Base-by-base conservation (phyloP, 2,888 invertebrate genomes). In the Unio delphinus region DNA sequence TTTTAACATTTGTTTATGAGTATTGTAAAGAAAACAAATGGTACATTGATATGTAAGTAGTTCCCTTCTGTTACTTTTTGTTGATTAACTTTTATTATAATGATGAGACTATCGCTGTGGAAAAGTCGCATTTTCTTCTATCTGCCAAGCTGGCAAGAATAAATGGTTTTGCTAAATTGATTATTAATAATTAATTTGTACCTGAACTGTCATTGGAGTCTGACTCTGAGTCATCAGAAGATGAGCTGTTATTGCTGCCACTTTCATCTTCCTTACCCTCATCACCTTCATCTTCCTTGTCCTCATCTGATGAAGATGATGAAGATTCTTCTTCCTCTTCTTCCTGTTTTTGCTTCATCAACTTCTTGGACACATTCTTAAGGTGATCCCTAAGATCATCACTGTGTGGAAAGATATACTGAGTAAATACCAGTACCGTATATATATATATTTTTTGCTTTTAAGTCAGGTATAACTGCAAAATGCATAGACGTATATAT, bases 311-410 rank as follows among this genome's bases (percentile, higher is more conserved):
- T 45, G 45, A 45, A 45, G 45, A 45, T 45, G 45, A 45, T 15
- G 45, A 45, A 11, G 59, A 62, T 6, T 61, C 61, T n/a, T 63
- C 71, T 5, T 70, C 75, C 28, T 70, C 71, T 57, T 81, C 79
- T 57, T 81, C 80, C 64, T 81, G 80, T 64, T 84, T 80, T 69
- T 83, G 82, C 68, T 82, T 80, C 78, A 81, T 80, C 65, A 83
- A 70, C 74, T 80, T 80, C 77, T 90, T 90, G 0, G 95, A 94
- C 89, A 94, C 93, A 80, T 93, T 92, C 87, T 96, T 96, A 77
- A 97, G 91, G 91, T 96, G 96, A 84, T 96, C 96, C 71, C 97
- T 91, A 60, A 97, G 90, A 84, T 96, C 97, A 91, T 97, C 97
- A 0, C 92, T 92, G 82, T 5, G 45, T 45, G 3, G 45, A 45